phyloP scores from a whole-genome alignment of 1,140 invertebrate genomes.

The Sipha flava region DNA sequence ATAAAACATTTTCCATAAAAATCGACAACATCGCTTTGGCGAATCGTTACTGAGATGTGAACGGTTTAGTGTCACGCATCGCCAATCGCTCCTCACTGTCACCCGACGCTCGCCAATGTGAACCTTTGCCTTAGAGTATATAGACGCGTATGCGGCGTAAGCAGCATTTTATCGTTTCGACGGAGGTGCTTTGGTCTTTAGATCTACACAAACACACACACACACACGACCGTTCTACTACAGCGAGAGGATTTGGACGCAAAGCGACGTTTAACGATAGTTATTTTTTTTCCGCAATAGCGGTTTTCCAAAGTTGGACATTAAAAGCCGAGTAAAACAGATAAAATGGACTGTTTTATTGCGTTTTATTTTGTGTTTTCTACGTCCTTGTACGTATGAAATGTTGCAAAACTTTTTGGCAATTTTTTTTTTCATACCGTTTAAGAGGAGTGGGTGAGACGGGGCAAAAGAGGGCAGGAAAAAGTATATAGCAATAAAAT shows the following conservation, averaged over 20 bases:
- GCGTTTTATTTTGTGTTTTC: constrained; percentile 21
- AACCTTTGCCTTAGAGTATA: no score
- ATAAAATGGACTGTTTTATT: constrained; percentile 29
- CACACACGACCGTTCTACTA: background rate
- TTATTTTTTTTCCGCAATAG: background rate
- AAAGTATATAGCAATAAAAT: background rate
- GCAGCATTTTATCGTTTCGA: no score
- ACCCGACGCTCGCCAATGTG: no score
- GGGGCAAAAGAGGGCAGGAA: background rate
- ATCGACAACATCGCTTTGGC: no score
- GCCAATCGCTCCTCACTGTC: no score
- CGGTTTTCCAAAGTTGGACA: constrained; percentile 2
- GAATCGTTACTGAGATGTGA: no score
- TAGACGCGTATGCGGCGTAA: no score
- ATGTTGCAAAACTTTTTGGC: constrained; percentile 8
- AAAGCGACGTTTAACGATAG: constrained; percentile 18
- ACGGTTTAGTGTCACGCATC: no score
- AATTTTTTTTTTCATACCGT: background rate
- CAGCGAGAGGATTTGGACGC: background rate
- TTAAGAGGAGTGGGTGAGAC: background rate
- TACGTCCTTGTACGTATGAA: constrained; percentile 10
- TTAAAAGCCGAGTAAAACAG: constrained; percentile 20
- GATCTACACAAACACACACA: background rate
- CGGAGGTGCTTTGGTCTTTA: background rate
- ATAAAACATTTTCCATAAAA: no score